phyloP scores from a whole-genome alignment of 2,113 vertebrate genomes.

The Pagrus major region DNA sequence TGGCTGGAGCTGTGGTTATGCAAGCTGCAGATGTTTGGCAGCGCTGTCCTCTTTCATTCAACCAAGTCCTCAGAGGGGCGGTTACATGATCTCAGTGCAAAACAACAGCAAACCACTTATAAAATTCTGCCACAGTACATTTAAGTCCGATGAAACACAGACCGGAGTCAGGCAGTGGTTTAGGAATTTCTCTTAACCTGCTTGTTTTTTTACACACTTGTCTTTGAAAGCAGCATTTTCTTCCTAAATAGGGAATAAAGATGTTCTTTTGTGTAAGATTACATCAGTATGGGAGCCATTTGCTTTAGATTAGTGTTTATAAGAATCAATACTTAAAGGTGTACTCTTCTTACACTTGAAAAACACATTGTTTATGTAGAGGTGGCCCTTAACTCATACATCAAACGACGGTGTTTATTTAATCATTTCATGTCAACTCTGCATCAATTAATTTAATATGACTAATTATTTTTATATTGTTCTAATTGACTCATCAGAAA shows the following conservation, averaged over 20 bases:
- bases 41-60: slow-evolving; percentile 44
- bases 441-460: no score
- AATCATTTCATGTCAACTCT: no score
- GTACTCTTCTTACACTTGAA: no score
- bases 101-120: slow-evolving; percentile 43
- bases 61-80: slow-evolving; percentile 21
- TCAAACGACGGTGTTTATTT: no score
- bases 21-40: slow-evolving; percentile 78
- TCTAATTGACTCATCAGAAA: no score
- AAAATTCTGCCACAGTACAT: slow-evolving; percentile 15
- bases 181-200: neutral
- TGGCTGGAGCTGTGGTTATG: slow-evolving; percentile 59
- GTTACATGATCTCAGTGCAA: slow-evolving; percentile 57
- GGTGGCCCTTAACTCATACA: no score
- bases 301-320: neutral
- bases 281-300: neutral
- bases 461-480: no score
- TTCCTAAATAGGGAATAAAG: neutral
- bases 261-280: neutral
- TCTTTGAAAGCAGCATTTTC: neutral
- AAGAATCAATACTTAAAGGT: neutral
- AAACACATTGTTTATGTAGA: no score
- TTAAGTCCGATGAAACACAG: slow-evolving; percentile 22
- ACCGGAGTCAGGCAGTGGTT: neutral
- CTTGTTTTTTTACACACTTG: neutral